Evolutionary conservation across 1,140 invertebrate species (phyloP), one percentile per base, ranked within the genome.

Genomic region (Heliconius eleuchia): DNA sequence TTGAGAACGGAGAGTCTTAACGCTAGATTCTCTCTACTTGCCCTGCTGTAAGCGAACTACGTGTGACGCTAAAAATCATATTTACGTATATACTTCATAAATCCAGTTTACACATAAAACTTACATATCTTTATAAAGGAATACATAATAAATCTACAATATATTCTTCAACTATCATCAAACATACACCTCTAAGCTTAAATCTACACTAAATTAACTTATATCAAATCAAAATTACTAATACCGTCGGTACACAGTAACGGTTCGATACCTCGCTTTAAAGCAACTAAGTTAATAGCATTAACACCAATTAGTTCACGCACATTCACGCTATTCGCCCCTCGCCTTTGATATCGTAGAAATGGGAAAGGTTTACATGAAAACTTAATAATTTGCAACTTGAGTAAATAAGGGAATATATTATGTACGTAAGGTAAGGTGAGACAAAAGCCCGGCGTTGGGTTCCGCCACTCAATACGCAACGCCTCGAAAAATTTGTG

Each of bases 281-380:
- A 66, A 66, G 60, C 9, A 30, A 66, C 60, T 66, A 27, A 30
- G 3, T 4, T 66, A 66, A 66, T 30, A 66, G 23, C 23, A 30
- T 66, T 66, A 66, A 66, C 23, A 66, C 23, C 27, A 66, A 66
- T 66, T 66, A 66, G 11, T 66, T 66, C 27, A 66, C 60, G 60
- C 60, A 66, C 60, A 66, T 30, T 66, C 23, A 66, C 60, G 1
- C 60, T 66, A 66, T 66, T 13, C 9, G 60, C 2, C 60, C 27
- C 27, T 27, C 60, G 11, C 11, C 57, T 66, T 66, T 66, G 23
- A 66, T 66, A 66, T 66, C 57, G 30, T 66, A 66, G n/a, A 66
- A 66, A 27, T 66, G 8, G 23, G 4, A 30, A 30, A 66, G 57
- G 23, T 66, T 57, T 30, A 66, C 11, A 9, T 16, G 23, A 66